These are phyloP conservation scores for Agrotis puta DNA, from an alignment of 2,888 invertebrate genomes.

Conservation along the genomic window DNA sequence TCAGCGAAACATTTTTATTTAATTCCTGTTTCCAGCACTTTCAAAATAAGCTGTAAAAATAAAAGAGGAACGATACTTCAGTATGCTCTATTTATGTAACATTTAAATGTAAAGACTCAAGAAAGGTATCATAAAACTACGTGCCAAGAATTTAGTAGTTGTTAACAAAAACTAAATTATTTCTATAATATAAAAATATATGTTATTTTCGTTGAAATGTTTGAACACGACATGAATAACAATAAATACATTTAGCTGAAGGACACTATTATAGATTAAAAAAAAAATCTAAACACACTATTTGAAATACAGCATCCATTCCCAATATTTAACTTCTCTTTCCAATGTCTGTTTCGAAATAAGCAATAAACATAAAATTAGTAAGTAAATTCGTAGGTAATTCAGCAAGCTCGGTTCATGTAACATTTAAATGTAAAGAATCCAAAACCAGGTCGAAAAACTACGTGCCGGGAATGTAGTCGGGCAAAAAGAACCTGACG, in stretches of 20 bases:
- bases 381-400: background rate
- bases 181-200: too few species aligned
- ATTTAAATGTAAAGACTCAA: conserved; percentile 47
- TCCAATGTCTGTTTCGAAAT: conserved; percentile 17
- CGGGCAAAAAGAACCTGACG: conserved; percentile 22
- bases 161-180: too few species aligned
- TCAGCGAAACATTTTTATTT: conserved; percentile 37
- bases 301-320: too few species aligned
- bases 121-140: conserved; percentile 45
- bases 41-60: conserved; percentile 36
- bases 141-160: conserved; percentile 44
- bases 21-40: conserved; percentile 20
- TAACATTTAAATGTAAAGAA: conserved; percentile 50
- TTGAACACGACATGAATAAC: too few species aligned
- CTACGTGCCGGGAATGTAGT: conserved; percentile 55
- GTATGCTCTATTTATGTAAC: conserved; percentile 11
- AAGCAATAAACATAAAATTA: conserved; percentile 32
- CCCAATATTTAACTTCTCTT: too few species aligned
- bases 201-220: too few species aligned
- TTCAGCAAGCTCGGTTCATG: conserved; percentile 2
- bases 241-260: too few species aligned
- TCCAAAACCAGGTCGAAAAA: conserved; percentile 44
- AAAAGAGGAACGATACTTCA: conserved; percentile 19
- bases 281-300: too few species aligned
- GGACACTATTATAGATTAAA: too few species aligned